phyloP scores from a whole-genome alignment of 2,113 vertebrate genomes.

The Dasyornis broadbenti region DNA sequence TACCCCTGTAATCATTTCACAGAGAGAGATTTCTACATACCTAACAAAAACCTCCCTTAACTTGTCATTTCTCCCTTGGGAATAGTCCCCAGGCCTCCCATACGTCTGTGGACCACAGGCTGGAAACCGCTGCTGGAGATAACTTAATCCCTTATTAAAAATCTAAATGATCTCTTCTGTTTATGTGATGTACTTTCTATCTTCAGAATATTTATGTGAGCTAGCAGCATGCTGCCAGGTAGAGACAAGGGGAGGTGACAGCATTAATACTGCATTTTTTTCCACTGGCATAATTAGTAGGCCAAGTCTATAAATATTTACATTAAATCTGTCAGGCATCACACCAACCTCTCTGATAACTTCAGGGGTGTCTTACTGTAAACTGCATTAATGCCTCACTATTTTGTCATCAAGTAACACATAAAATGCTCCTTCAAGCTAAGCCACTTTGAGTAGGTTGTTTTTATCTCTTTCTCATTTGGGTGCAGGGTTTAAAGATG shows the following conservation, averaged over 20 bases:
- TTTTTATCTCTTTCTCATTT: slow-evolving; percentile 57
- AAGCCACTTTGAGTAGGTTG: slow-evolving; percentile 42
- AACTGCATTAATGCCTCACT: slow-evolving; percentile 44
- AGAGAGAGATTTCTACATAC: not conserved
- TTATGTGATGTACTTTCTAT: slow-evolving; percentile 26
- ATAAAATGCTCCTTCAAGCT: slow-evolving; percentile 49
- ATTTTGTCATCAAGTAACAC: slow-evolving; percentile 58
- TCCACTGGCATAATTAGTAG: slow-evolving; percentile 57
- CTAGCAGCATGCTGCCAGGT: slow-evolving; percentile 44
- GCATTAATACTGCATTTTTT: slow-evolving; percentile 29
- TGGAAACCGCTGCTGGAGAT: not conserved
- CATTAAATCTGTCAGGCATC: slow-evolving; percentile 54
- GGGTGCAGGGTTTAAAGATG: not conserved
- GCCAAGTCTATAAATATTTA: slow-evolving; percentile 67
- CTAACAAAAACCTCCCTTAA: not conserved
- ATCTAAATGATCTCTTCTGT: slow-evolving; percentile 41
- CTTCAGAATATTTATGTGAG: slow-evolving; percentile 36
- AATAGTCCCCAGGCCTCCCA: not conserved
- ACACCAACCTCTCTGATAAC: slow-evolving; percentile 43
- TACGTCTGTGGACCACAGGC: not conserved
- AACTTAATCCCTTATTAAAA: slow-evolving; percentile 46
- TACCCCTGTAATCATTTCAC: not conserved
- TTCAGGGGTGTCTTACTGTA: slow-evolving; percentile 40
- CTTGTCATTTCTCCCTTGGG: not conserved
- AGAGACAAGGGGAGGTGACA: not conserved